Evolutionary conservation across 2,797 vertebrate genomes (phyloP).

Genomic region (Rhynchotus rufescens): DNA sequence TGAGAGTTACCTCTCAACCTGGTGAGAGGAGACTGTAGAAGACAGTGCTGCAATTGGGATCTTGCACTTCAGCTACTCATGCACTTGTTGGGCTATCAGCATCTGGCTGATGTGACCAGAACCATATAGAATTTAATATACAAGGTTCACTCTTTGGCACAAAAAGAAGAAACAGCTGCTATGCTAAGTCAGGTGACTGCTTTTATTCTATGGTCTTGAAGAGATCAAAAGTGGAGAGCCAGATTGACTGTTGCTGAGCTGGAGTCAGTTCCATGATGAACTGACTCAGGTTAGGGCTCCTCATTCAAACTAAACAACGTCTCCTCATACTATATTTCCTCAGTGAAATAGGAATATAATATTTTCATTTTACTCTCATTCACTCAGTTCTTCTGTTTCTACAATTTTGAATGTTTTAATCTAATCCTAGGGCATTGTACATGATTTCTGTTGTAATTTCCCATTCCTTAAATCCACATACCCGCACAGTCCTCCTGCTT

Average conservation of each 20-base stretch:
- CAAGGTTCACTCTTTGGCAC: neutral
- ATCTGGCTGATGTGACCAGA: neutral
- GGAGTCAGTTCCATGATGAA: neutral
- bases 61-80: neutral
- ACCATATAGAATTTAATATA: neutral
- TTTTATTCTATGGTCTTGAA: neutral
- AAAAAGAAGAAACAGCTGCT: neutral
- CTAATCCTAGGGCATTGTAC: neutral
- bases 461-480: neutral
- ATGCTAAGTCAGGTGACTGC: neutral
- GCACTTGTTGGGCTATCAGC: too few relatives aligned
- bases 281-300: neutral
- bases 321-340: neutral
- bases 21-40: neutral
- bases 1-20: neutral
- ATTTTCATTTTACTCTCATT: neutral
- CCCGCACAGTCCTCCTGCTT: neutral
- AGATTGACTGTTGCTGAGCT: neutral
- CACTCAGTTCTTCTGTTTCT: neutral
- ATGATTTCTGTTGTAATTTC: neutral
- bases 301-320: neutral
- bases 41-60: neutral
- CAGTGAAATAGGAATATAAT: neutral
- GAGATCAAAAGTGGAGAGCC: neutral
- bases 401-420: neutral